Base-by-base conservation (phyloP, 2,797 vertebrate genomes). In the Apogon hyalosoma region DNA sequence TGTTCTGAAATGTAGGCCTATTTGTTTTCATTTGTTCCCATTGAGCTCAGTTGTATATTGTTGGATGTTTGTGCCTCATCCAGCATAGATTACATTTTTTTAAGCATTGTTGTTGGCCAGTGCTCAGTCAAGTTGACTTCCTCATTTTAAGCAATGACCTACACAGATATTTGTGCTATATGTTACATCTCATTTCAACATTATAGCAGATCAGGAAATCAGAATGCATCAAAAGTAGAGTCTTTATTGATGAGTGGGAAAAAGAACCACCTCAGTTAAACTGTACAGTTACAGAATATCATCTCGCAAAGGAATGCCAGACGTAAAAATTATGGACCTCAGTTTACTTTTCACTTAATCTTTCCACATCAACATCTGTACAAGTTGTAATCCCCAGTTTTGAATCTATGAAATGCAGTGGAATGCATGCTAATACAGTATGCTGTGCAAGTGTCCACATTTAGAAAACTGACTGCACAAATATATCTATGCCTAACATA, bases 221-320 rank as follows among this genome's bases (percentile, higher is more conserved):
- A 76, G 70, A 91, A 83, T 82, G 92, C 93, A 94, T 93, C 93
- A 94, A 95, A 95, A 95, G 93, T 94, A 94, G 91, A 95, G 90
- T 93, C 88, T 95, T 95, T 95, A 95, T 95, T 95, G 92, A 93
- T 91, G 92, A 93, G 94, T 92, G 91, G 91, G 83, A 78, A 92
- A 93, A 93, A 93, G 89, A 93, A 91, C 92, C 92, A 89, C 91
- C 88, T 93, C 92, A 90, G 91, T 90, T 93, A 89, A 94, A 94
- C 94, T 94, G 92, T 94, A 94, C 93, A 94, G 90, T 92, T 90
- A 92, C 88, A 91, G 88, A 90, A 88, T 84, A 88, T 90, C 85
- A 88, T 90, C 87, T 88, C 53, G 84, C 85, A 55, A 88, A 88
- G 73, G 80, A 90, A 87, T 79, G 85, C 87, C 88, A 85, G 87